Evolutionary conservation across 2,797 vertebrate species (phyloP), one percentile per base, ranked within the genome.

Genomic region (Helicolenus hilgendorfi): DNA sequence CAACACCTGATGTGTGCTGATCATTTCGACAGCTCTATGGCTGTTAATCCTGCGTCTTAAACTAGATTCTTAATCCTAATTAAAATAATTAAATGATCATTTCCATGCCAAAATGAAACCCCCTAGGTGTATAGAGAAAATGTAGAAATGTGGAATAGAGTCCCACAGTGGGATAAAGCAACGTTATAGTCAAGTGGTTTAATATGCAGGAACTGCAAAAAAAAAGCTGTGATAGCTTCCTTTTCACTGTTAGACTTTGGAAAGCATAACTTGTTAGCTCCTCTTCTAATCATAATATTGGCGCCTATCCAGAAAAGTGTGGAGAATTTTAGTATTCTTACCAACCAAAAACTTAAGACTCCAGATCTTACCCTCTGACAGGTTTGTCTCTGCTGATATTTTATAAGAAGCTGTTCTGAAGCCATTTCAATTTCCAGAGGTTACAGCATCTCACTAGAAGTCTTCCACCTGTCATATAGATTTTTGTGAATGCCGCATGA

Each of bases 381-480:
- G 79, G 56, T 87, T 84, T 74, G 76, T 81, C 77, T 85, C 72
- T 27, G 45, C 58, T 84, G 45, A 87, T 77, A 75, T 68, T 67
- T 77, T 70, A 26, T 64, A 78, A 86, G 71, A 69, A 72, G 71
- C 58, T 22, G 55, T 77, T 89, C 72, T 70, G 69, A 84, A 85
- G 68, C 67, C 69, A 60, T 79, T 82, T 84, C 36, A 72, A 15
- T 88, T 77, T 83, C 56, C 63, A 56, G 85, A 91, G 85, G 87
- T 90, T 79, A 77, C 41, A 11, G 20, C 4, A 1, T 41, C 72
- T 86, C 79, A 63, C 15, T 14, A 24, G 20, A 74, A 63, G 33
- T 72, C 24, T 59, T 71, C 36, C 49, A 55, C 69, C 77, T 79
- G 78, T 75, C 82, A 77, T 79, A 35, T 67, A 5, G 31, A 72